Evolutionary conservation across 2,113 vertebrate species (phyloP).

Genomic region (Scomber japonicus): DNA sequence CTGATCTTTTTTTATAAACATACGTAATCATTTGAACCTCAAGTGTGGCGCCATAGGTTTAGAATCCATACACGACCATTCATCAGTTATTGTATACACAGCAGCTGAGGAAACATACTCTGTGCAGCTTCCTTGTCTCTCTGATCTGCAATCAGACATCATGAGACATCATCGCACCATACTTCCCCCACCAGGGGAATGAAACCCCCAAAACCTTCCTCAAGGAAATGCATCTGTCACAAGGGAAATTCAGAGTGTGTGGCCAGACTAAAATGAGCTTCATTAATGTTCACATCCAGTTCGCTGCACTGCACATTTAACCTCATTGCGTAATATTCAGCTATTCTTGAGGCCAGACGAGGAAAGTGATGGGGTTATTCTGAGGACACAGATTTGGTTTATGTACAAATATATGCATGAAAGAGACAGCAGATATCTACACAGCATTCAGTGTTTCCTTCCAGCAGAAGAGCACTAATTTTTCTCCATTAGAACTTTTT

Average conservation of each 20-base stretch:
- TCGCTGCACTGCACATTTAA: slow-evolving; percentile 62
- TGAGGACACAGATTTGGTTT: slow-evolving; percentile 47
- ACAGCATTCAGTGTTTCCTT: background rate
- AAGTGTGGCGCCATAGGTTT: background rate
- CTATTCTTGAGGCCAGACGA: slow-evolving; percentile 52
- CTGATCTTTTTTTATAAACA: slow-evolving; percentile 2
- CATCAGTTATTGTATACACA: background rate
- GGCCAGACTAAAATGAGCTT: slow-evolving; percentile 62
- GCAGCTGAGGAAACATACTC: background rate
- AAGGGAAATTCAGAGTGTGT: slow-evolving; percentile 55
- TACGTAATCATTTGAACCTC: slow-evolving; percentile 19
- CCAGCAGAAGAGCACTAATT: slow-evolving; percentile 1
- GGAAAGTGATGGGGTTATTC: slow-evolving; percentile 52
- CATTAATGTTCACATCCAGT: slow-evolving; percentile 56
- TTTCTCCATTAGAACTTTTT: background rate
- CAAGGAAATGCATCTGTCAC: slow-evolving; percentile 47
- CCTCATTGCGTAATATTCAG: slow-evolving; percentile 54
- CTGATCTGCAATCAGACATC: slow-evolving; percentile 21
- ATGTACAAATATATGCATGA: slow-evolving; percentile 24
- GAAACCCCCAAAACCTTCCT: slow-evolving; percentile 40
- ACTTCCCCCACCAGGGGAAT: slow-evolving; percentile 16
- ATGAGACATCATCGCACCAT: slow-evolving; percentile 16
- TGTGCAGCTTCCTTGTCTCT: slow-evolving; percentile 4
- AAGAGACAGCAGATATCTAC: slow-evolving; percentile 9
- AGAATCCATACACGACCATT: slow-evolving; percentile 1